phyloP scores from a whole-genome alignment of 2,888 invertebrate genomes.

The Malachius bipustulatus region DNA sequence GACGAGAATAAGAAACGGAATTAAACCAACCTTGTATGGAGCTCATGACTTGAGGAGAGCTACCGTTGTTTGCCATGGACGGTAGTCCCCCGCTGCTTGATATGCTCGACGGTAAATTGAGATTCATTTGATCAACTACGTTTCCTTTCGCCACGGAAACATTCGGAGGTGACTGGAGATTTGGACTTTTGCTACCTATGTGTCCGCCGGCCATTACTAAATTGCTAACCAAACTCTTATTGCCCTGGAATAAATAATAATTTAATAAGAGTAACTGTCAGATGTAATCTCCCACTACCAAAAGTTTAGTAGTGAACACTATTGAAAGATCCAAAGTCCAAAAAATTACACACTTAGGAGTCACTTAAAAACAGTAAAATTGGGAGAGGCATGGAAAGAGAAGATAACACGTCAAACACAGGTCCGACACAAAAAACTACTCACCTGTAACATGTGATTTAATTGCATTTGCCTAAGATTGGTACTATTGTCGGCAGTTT shows the following conservation, averaged over 20 bases:
- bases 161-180: constrained; percentile 75
- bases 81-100: constrained; percentile 41
- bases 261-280: too few relatives aligned
- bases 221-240: constrained; percentile 57
- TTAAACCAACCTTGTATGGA: constrained; percentile 50
- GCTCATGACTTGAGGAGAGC: constrained; percentile 59
- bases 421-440: too few relatives aligned
- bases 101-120: constrained; percentile 43
- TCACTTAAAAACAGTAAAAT: too few relatives aligned
- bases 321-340: too few relatives aligned
- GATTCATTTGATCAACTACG: constrained; percentile 50
- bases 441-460: constrained; percentile 53
- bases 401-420: too few relatives aligned
- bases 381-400: too few relatives aligned
- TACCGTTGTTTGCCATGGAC: constrained; percentile 52
- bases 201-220: constrained; percentile 62
- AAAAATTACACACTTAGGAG: too few relatives aligned
- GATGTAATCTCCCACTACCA: too few relatives aligned
- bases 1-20: too few relatives aligned
- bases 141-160: constrained; percentile 57
- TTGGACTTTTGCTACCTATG: constrained; percentile 72
- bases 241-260: constrained; percentile 46
- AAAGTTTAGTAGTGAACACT: too few relatives aligned
- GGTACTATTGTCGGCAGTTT: constrained; percentile 44
- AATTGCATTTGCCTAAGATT: constrained; percentile 37